Conservation (phyloP, 2,113 vertebrate species). For the Chaetodon trifascialis region DNA sequence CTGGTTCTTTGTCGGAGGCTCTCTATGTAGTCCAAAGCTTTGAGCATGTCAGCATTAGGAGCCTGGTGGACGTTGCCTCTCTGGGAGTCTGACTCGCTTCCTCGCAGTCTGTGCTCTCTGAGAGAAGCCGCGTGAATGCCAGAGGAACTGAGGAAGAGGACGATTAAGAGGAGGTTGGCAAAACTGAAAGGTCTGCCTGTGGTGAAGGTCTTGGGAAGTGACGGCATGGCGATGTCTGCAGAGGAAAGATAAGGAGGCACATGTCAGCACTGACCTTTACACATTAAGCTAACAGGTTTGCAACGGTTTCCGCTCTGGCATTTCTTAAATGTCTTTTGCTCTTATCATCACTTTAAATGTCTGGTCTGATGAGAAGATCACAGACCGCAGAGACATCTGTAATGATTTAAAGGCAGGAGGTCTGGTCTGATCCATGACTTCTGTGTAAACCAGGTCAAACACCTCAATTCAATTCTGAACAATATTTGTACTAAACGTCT, state of each 20-base stretch:
- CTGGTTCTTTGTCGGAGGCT: constrained; percentile 89
- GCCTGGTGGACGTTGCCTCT: constrained; percentile 81
- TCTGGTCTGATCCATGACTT: background rate
- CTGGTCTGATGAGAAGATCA: constrained; percentile 6
- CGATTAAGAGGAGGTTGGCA: constrained; percentile 79
- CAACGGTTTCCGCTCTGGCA: constrained; percentile 10
- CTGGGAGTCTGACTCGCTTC: constrained; percentile 83
- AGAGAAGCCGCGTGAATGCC: constrained; percentile 86
- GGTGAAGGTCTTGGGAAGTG: constrained; percentile 74
- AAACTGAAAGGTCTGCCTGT: constrained; percentile 77
- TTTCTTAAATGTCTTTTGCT: constrained; percentile 30
- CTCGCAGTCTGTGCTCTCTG: constrained; percentile 88
- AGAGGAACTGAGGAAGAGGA: constrained; percentile 80
- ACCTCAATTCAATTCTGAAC: background rate
- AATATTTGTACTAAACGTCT: background rate
- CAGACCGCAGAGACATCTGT: background rate
- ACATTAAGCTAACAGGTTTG: constrained; percentile 39
- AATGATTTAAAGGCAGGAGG: background rate
- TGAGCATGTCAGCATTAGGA: constrained; percentile 92
- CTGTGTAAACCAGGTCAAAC: background rate
- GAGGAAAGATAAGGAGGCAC: constrained; percentile 63
- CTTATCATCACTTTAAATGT: constrained; percentile 23
- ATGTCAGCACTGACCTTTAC: constrained; percentile 69
- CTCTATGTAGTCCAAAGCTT: constrained; percentile 94
- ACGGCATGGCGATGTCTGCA: constrained; percentile 87